Percentiles rank a stretch among this genome's conserved stretches.
Conservation (phyloP, 1,140 invertebrate species). For the roundworm (Caenorhabditis elegans) region DNA sequence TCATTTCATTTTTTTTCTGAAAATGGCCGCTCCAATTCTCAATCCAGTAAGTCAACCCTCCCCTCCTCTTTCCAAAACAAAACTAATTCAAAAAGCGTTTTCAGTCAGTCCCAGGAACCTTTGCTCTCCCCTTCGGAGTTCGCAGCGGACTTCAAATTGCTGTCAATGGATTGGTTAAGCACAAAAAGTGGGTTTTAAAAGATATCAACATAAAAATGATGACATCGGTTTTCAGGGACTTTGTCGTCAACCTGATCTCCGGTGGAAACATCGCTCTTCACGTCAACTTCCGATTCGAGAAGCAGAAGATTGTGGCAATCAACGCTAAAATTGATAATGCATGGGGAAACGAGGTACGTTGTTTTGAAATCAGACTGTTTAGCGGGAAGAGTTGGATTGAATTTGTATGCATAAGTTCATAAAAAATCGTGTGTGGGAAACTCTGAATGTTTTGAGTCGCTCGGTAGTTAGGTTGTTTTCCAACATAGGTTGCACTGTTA, state of each 20-base stretch:
- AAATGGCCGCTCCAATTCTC: background rate
- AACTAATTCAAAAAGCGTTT: background rate
- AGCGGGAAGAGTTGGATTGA: no score
- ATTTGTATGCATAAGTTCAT: no score
- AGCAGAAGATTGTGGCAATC: background rate
- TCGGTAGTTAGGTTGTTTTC: no score
- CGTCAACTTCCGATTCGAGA: background rate
- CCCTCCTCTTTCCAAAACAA: no score
- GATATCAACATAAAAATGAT: no score
- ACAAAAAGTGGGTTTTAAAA: background rate
- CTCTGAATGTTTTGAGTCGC: no score
- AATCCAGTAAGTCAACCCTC: background rate
- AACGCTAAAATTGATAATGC: background rate
- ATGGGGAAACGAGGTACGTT: slow-evolving; percentile 16
- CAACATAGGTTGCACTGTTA: no score
- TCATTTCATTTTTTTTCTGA: background rate
- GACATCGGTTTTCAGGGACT: background rate
- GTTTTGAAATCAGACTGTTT: no score
- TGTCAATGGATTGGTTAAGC: background rate
- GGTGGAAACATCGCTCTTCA: slow-evolving; percentile 28
- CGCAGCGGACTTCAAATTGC: slow-evolving; percentile 3
- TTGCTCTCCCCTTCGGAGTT: background rate
- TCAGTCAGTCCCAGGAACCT: background rate
- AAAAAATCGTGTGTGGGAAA: no score
- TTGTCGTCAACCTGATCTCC: background rate